Base-by-base conservation (phyloP, 2,797 vertebrate species). In the Sternotherus odoratus region DNA sequence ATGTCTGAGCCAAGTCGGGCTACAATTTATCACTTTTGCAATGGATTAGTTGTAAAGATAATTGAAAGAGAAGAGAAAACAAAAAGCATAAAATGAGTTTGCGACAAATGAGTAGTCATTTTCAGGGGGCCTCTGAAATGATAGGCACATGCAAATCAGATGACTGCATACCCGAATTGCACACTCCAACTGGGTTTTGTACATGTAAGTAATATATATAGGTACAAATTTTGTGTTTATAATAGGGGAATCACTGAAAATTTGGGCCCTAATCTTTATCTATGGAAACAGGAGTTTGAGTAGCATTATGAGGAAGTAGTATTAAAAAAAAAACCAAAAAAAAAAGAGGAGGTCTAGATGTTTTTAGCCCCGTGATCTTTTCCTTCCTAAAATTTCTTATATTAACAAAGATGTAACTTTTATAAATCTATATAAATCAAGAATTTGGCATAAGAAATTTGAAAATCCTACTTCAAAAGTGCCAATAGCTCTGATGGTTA, bases 1-100 rank as follows among this genome's bases (percentile, higher is more conserved):
- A 77, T 83, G 53, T 63, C 46, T 86, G 50, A 92, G 80, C 12
- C 15, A 89, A 49, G 26, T 21, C 63, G 89, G 46, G 36, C 50
- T 74, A 56, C n/a, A 46, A 24, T 50, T 79, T 86, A 49, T 4
- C 19, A 50, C 19, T 43, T 88, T 12, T 89, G 49, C 24, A 9
- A 91, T 12, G 87, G 89, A 90, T 66, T 53, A 87, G 72, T 80
- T 93, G 24, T 95, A 78, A 93, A 88, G 39, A 33, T 23, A 46
- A 74, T 85, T 87, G 78, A 56, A 85, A 89, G 63, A 66, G 33
- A 79, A 81, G 30, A 91, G 19, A 94, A 86, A 89, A 3, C 74
- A 69, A 92, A 91, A 53, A 60, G 23, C 39, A 63, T 8, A 94
- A 94, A 88, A 24, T 83, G 49, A 88, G 92, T 85, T 89, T 30